Evolutionary conservation across 2,113 vertebrate genomes (phyloP), one percentile per base, ranked within the genome.

Genomic region (Labeo catla): DNA sequence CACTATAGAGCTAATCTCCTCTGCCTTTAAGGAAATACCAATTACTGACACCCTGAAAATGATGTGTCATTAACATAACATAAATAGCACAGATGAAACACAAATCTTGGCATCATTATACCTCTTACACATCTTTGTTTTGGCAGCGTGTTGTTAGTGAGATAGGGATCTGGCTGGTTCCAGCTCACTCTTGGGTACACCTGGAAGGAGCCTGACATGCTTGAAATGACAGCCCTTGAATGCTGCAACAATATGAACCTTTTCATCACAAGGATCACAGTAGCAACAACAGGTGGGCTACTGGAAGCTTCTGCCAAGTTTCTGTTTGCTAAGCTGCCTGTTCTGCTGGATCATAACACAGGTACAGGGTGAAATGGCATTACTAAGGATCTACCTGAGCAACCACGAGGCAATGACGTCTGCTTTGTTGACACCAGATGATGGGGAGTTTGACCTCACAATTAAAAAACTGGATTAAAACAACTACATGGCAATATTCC

Each of bases 131-230:
- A 57, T 63, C 47, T 76, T 76, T 47, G 57, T 85, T 74, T 85
- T 70, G 83, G 83, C 63, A 76, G 77, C 4, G 34, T 23, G 43
- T 34, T 66, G 72, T 85, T 50, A 81, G 86, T 86, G 11, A 91
- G 65, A 88, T 76, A 84, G 78, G 68, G 89, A 92, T 92, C 87
- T 90, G 87, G 86, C 90, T 59, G 6, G 45, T n/a, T 92, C 91
- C 93, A 93, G 89, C 82, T 89, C 90, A 89, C 89, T 54, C 49
- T 91, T 86, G 82, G 84, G 85, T 90, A 90, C 93, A 94, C 93
- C 91, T 93, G 93, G 89, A 78, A 39, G 76, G 72, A 4, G 86
- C 88, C 16, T 91, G 91, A 91, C 92, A 92, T 91, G 76, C 88
- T 86, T 87, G 21, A 81, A 81, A 88, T 91, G 88, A 91, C 90